Base-by-base conservation (phyloP, 2,113 vertebrate species). In the Gymnobelideus leadbeateri region DNA sequence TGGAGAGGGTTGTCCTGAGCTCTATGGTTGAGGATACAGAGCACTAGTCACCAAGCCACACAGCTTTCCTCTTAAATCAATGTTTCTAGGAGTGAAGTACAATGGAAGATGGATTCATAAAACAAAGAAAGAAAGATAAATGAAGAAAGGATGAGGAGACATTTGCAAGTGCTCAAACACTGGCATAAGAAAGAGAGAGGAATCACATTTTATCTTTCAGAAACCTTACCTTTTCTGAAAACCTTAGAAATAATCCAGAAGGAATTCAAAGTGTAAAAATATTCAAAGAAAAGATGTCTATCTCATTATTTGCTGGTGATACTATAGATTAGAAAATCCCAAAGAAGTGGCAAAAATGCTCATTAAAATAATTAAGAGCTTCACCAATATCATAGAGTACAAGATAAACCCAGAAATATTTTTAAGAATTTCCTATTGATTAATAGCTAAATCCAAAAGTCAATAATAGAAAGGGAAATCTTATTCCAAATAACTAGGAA, bases 201-300 rank as follows among this genome's bases (percentile, higher is more conserved):
- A 37, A 57, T 57, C 2, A 16, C 28, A 10, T 37, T 61, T 31
- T 61, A 14, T 61, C 61, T n/a, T 77, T 8, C 37, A 6, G 61
- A n/a, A n/a, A n/a, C 12, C 14, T 14, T 77, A 19, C 6, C 61
- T 77, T 37, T n/a, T 31, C 61, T 5, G 16, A 77, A 5, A 37
- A 21, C 37, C 37, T 77, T n/a, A 19, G 16, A 43, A 43, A 84
- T n/a, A 43, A 2, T n/a, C 0, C 37, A 19, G 68, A 77, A n/a
- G 37, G 61, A n/a, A 77, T n/a, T 77, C 3, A n/a, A 77, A 77
- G 14, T 77, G 16, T 19, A n/a, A 77, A 21, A 16, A 6, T 21
- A n/a, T 1, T 14, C 14, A 43, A n/a, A n/a, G 68, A 8, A 16
- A 84, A 8, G 1, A 5, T n/a, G 8, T 21, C 6, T 19, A 0